Evolutionary conservation across 2,113 vertebrate genomes (phyloP), one percentile per base, ranked within the genome.

Genomic region (Megaceryle torquata): DNA sequence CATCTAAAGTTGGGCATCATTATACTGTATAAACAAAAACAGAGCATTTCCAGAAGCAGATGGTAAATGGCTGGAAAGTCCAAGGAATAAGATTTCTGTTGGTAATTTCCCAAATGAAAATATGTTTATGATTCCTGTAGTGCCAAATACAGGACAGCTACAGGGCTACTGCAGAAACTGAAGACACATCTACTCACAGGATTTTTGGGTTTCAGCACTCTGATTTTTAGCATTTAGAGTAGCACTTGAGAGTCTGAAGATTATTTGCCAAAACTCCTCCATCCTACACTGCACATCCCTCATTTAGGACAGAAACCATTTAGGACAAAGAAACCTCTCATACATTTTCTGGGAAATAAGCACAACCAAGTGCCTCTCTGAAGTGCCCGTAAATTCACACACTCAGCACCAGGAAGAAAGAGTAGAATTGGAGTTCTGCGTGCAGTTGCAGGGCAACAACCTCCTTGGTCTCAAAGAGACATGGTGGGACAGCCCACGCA

Each of bases 11-110:
- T 9, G 2, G 71, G 63, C 63, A 91, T 61, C 53, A 69, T 82
- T 72, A 53, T 33, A 74, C 6, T 51, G 31, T 41, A 50, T 37
- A 86, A 94, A 81, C 82, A 89, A 89, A 91, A 44, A 53, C 39
- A 89, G 8, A 80, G 26, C 82, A 72, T 64, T 78, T 56, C 81
- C 70, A 89, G 57, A 59, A 92, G 61, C 92, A 96, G 92, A 88
- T 65, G 75, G 74, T 31, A 91, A 96, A 91, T 44, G 82, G 92
- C 48, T 93, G 57, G 26, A 15, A 80, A 93, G 89, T 28, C 92
- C 75, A 97, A 93, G 67, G 82, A 91, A 28, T 68, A 89, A 85
- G 53, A 90, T n/a, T 86, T 91, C 69, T 91, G 53, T 18, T 82
- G 92, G 63, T 72, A 77, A 72, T 19, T 43, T 82, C 80, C 65